Base-by-base conservation (phyloP, 1,140 invertebrate genomes). In the Asbolus verrucosus region DNA sequence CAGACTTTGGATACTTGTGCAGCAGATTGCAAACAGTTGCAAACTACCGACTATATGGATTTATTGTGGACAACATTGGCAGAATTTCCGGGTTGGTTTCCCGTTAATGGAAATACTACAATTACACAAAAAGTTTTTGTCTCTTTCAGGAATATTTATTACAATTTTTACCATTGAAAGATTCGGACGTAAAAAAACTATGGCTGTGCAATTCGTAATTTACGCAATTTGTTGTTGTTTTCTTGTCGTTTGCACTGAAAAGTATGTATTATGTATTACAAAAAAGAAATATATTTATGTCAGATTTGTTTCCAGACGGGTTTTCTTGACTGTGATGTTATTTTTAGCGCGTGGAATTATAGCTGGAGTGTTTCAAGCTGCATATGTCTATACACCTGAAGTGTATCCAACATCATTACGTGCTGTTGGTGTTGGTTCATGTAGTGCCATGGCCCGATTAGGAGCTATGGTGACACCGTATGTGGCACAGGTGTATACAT, bases 331-430 rank as follows among this genome's bases (percentile, higher is more conserved):
- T 0, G 84, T 93, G 27, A 89, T 96, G 50, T 82, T 98, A 39
- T 98, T 98, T 82, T 80, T 97, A 69, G 94, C 95, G 0, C 85
- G 96, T 77, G 95, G 94, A 2, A 92, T 98, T 62, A 96, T 98
- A 70, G 95, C 94, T 19, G 94, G 95, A 1, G 90, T 96, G 2
- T 98, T 98, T 79, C 95, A 97, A 87, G 94, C 94, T 9, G 93
- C 94, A 0, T 98, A 98, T 79, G 94, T 98, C 9, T 98, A 98
- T 76, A 97, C 96, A 9, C 94, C 95, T 15, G 95, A 97, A 87
- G 93, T 96, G 63, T 97, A 97, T 81, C 95, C 96, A 0, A 97
- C 94, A 1, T 92, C 93, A 38, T 86, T 96, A 70, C 81, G 95
- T 71, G 92, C 94, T 21, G 89, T 95, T 30, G 95, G 95, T 0